Percentiles rank a stretch among this genome's conserved stretches.
phyloP scores from a whole-genome alignment of 1,140 invertebrate species.

The Zaprionus tsacasi region DNA sequence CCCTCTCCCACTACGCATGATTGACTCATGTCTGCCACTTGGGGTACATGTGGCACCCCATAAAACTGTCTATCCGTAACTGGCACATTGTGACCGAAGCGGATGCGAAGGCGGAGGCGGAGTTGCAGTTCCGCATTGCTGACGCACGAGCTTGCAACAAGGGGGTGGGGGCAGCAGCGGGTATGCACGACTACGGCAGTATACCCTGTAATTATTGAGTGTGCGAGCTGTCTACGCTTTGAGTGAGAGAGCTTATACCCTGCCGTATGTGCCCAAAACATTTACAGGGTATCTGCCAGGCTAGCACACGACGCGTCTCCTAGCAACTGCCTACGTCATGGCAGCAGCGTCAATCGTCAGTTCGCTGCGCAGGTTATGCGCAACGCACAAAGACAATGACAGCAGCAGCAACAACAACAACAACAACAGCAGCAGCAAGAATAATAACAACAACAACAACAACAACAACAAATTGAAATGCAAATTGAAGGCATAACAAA shows the following conservation, averaged over 20 bases:
- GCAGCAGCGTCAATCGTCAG: conserved; percentile 25
- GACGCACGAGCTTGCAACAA: conserved; percentile 34
- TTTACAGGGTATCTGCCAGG: conserved; percentile 2
- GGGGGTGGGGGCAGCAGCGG: conserved; percentile 14
- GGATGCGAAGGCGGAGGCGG: conserved; percentile 5
- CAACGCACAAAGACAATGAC: conserved; percentile 6
- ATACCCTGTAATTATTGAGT: background rate
- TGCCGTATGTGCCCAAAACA: background rate
- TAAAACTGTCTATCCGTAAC: conserved; percentile 31
- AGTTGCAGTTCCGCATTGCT: conserved; percentile 49
- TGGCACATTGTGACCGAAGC: conserved; percentile 8
- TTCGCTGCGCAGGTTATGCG: conserved; percentile 10
- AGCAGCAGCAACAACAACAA: conserved; percentile 12
- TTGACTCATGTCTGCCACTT: conserved; percentile 31
- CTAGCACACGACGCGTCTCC: background rate
- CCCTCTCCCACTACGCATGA: background rate
- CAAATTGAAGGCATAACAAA: conserved; percentile 78
- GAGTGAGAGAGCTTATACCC: background rate
- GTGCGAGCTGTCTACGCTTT: too few species aligned
- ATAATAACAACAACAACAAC: conserved; percentile 16
- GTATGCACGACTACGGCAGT: background rate
- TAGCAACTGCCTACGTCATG: conserved; percentile 32
- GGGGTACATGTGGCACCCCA: conserved; percentile 15
- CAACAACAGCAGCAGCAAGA: conserved; percentile 11
- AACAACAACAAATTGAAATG: conserved; percentile 64